These are phyloP conservation scores for Enteromius unitaeniatus DNA, from an alignment of 2,797 vertebrate genomes.

Conservation along the genomic window DNA sequence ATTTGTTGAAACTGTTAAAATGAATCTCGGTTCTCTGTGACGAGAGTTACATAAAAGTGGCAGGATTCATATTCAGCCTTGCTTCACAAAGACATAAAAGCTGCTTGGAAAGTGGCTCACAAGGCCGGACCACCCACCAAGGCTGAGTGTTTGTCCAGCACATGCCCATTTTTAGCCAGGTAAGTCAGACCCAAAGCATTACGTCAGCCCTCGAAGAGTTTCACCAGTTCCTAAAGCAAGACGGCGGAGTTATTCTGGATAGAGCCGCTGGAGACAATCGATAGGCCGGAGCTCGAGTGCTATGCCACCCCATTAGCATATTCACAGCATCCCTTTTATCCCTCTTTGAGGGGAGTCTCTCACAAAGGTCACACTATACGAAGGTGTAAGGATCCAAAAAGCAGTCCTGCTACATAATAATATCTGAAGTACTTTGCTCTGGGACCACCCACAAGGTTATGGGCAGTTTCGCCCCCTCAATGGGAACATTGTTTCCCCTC, in stretches of 20 bases:
- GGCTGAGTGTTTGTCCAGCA: constrained; percentile 16
- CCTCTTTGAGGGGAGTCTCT: constrained; percentile 49
- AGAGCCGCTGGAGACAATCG: constrained; percentile 21
- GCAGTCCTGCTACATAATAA: constrained; percentile 35
- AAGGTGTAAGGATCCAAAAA: constrained; percentile 45
- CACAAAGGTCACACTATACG: constrained; percentile 50
- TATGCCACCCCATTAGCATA: constrained; percentile 40
- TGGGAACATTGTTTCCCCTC: constrained; percentile 24
- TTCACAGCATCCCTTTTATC: constrained; percentile 48
- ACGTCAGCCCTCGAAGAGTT: constrained; percentile 35
- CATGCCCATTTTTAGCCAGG: constrained; percentile 62
- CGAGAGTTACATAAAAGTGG: constrained; percentile 17
- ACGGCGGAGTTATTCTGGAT: constrained; percentile 24
- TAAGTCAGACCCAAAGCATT: constrained; percentile 40
- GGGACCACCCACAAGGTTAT: constrained; percentile 54
- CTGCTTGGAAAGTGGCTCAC: constrained; percentile 1
- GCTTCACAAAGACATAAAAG: constrained; percentile 50
- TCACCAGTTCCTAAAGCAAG: constrained; percentile 35
- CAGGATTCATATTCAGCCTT: constrained; percentile 25
- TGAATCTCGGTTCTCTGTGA: background rate
- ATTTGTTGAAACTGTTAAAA: background rate
- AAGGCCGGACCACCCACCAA: constrained; percentile 56
- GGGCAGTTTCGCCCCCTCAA: background rate
- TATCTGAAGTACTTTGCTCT: constrained; percentile 35
- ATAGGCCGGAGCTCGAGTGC: constrained; percentile 30